phyloP scores from a whole-genome alignment of 2,888 invertebrate genomes.

The Phaedon cochleariae region DNA sequence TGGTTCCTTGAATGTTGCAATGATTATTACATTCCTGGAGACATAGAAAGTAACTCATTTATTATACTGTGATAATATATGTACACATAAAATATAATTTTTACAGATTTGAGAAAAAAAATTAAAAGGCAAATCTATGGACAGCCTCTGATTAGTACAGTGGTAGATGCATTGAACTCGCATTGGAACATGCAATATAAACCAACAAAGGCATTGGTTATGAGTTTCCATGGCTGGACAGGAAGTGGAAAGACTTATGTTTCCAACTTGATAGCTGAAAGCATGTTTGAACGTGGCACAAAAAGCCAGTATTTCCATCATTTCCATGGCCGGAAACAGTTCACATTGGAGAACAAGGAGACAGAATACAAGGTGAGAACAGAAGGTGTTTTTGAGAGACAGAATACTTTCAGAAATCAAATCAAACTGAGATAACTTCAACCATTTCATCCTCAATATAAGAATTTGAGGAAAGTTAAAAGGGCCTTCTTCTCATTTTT shows the following conservation, averaged over 20 bases:
- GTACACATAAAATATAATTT: no score
- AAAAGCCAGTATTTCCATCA: conserved; percentile 81
- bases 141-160: conserved; percentile 80
- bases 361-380: conserved; percentile 58
- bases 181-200: conserved; percentile 64
- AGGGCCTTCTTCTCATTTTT: no score
- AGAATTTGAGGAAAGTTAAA: no score
- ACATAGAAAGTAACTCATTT: background rate
- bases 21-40: background rate
- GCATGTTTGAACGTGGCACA: conserved; percentile 73
- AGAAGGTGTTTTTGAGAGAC: no score
- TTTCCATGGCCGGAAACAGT: conserved; percentile 82
- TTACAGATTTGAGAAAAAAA: background rate
- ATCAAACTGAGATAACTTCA: no score
- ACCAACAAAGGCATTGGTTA: conserved; percentile 80
- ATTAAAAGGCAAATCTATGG: conserved; percentile 68
- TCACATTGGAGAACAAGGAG: conserved; percentile 69
- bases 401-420: no score
- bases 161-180: conserved; percentile 70
- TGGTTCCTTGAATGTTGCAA: background rate
- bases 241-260: conserved; percentile 94
- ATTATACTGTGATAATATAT: background rate
- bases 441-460: no score
- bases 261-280: conserved; percentile 75
- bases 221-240: conserved; percentile 94